These are phyloP conservation scores for Synanthedon tipuliformis DNA, from an alignment of 2,888 invertebrate genomes.

Conservation along the genomic window DNA sequence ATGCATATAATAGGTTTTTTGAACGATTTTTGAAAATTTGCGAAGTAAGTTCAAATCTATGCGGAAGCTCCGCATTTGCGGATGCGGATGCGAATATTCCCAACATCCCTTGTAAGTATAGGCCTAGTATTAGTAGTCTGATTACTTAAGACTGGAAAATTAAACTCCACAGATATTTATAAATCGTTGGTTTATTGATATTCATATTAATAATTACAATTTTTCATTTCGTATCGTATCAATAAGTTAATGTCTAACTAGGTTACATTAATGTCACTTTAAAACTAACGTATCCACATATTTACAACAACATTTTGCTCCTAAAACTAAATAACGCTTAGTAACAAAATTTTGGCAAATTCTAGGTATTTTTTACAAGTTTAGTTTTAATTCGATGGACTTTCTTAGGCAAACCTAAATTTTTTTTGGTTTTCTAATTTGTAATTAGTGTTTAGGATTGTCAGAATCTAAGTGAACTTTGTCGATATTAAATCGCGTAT, in stretches of 20 bases:
- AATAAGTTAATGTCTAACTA: constrained; percentile 18
- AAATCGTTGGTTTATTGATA: constrained; percentile 43
- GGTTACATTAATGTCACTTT: constrained; percentile 4
- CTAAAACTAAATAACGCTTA: constrained; percentile 68
- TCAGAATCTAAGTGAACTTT: no score
- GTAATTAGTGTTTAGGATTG: no score
- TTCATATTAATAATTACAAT: constrained; percentile 39
- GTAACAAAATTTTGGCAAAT: constrained; percentile 4
- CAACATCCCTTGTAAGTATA: no score
- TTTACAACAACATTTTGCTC: constrained; percentile 49
- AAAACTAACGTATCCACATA: constrained; percentile 26
- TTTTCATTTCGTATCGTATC: constrained; percentile 15
- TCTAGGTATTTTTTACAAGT: not conserved
- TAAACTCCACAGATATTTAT: constrained; percentile 20
- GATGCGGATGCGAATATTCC: no score
- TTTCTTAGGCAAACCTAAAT: not conserved
- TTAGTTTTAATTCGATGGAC: not conserved
- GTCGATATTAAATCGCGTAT: no score
- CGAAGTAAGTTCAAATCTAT: no score
- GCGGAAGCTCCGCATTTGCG: no score
- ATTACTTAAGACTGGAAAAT: not conserved
- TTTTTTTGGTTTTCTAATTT: no score
- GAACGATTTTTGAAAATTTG: no score
- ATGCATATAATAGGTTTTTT: no score
- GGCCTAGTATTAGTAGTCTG: no score